Evolutionary conservation across 2,113 vertebrate genomes (phyloP).

Genomic region (Oxyura jamaicensis): DNA sequence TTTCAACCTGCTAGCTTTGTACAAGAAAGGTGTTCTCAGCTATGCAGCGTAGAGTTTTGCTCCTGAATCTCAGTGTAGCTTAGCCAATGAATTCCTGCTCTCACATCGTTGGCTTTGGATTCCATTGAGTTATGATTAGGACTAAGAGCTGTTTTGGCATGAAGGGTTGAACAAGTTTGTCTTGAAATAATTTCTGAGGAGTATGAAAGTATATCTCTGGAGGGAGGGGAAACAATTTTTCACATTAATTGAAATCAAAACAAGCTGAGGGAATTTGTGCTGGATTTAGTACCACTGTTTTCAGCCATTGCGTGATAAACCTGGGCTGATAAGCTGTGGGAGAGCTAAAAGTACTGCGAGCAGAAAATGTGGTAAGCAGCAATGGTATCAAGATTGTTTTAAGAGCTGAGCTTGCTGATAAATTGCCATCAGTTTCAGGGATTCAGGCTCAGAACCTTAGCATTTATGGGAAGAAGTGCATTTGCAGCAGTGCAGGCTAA

Average conservation of each 20-base stretch:
- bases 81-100: neutral
- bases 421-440: neutral
- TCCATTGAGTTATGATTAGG: neutral
- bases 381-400: neutral
- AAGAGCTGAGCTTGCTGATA: neutral
- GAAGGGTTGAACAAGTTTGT: neutral
- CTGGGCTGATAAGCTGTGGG: neutral
- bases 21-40: neutral
- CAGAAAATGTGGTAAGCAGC: neutral
- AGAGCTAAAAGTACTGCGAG: neutral
- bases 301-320: neutral
- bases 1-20: neutral
- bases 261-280: neutral
- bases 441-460: neutral
- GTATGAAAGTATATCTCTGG: neutral
- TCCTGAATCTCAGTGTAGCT: neutral
- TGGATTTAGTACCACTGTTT: accelerated
- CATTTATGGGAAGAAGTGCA: neutral
- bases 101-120: neutral
- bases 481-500: neutral
- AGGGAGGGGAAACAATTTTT: neutral
- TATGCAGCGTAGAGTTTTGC: neutral
- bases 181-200: neutral
- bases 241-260: neutral
- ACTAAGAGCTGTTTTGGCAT: neutral